Evolutionary conservation across 64 coral and sea anemone genomes (phyloP).

Genomic region (Actinia equina): DNA sequence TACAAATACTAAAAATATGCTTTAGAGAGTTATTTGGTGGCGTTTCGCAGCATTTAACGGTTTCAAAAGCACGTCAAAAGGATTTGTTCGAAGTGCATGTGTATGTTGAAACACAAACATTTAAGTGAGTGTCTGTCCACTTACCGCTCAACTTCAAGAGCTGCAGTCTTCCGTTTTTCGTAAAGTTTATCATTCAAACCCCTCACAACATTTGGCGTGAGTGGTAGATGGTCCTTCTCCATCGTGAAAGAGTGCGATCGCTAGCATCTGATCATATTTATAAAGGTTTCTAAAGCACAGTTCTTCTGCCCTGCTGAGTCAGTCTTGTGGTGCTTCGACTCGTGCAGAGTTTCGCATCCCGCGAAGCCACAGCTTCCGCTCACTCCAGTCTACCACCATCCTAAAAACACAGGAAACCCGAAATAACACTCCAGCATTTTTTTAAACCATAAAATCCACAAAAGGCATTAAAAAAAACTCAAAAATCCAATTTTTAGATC

Average conservation of each 20-base stretch:
- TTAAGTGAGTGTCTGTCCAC: neutral
- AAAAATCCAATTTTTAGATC: neutral
- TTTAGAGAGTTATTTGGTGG: neutral
- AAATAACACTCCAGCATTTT: neutral
- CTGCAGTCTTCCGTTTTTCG: constrained; percentile 92
- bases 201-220: constrained; percentile 82
- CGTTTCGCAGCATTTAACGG: neutral
- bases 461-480: neutral
- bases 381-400: neutral
- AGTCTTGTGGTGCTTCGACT: neutral
- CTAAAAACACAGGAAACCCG: constrained; percentile 11
- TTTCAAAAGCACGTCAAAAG: neutral
- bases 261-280: constrained; percentile 12
- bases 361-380: constrained; percentile 16
- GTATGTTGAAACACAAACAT: neutral
- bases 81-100: neutral
- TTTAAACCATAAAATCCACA: neutral
- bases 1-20: neutral
- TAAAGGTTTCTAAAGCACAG: constrained; percentile 11
- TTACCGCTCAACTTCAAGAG: constrained; percentile 96
- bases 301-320: constrained; percentile 7
- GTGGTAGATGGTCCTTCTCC: constrained; percentile 90
- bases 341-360: neutral
- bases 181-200: constrained; percentile 96
- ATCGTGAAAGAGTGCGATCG: constrained; percentile 35